These are phyloP conservation scores for Brotula barbata DNA, from an alignment of 2,797 vertebrate genomes.

Conservation along the genomic window DNA sequence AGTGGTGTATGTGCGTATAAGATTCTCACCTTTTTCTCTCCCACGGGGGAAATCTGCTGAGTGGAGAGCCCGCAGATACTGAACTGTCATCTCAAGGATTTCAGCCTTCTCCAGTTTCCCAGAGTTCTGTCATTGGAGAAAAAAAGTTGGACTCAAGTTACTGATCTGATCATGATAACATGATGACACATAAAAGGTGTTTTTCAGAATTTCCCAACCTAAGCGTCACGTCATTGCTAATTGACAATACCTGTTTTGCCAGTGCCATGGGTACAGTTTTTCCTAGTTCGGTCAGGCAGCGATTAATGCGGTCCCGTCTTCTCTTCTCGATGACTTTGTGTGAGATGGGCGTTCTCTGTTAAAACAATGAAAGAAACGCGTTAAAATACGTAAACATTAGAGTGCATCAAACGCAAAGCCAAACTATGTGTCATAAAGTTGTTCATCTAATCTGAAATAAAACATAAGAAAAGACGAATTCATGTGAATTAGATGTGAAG, in stretches of 20 bases:
- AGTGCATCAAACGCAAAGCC: too few species aligned
- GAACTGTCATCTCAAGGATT: conserved; percentile 98
- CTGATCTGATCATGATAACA: not conserved
- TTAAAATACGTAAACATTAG: too few species aligned
- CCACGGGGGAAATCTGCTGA: conserved; percentile 93
- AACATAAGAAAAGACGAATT: not conserved
- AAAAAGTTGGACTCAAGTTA: not conserved
- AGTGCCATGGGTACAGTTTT: conserved; percentile 95
- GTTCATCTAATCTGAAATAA: not conserved
- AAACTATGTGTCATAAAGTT: not conserved
- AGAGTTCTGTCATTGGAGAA: conserved; percentile 81
- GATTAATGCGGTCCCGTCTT: conserved; percentile 92
- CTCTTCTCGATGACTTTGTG: conserved; percentile 98
- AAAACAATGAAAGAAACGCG: conserved; percentile 25
- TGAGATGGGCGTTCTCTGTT: conserved; percentile 90
- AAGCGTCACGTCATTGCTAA: too few species aligned
- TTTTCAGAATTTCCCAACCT: too few species aligned
- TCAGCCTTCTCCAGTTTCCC: conserved; percentile 98
- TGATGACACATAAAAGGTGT: not conserved
- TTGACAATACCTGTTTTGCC: conserved; percentile 88
- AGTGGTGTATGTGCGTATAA: too few species aligned
- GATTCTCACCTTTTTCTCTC: conserved; percentile 89
- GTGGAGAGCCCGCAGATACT: conserved; percentile 94
- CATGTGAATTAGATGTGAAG: not conserved
- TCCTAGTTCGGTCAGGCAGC: conserved; percentile 90